Evolutionary conservation across 2,797 vertebrate species (phyloP).

Genomic region (Rhinoraja longicauda): DNA sequence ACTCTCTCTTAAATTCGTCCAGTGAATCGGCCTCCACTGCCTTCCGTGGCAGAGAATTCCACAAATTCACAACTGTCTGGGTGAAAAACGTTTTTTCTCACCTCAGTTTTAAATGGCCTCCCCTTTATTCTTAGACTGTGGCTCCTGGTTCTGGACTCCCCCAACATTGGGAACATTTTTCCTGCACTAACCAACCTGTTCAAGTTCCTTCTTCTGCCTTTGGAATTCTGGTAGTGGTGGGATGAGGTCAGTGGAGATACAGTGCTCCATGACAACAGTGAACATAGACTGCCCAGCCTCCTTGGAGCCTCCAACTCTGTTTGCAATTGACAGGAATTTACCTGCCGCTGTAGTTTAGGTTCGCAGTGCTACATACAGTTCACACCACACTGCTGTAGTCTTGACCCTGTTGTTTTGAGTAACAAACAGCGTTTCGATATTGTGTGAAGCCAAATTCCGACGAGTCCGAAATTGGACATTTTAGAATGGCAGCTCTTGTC

Average conservation of each 20-base stretch:
- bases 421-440: background rate
- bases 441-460: background rate
- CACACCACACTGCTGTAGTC: too few relatives aligned
- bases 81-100: too few relatives aligned
- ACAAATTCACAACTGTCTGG: too few relatives aligned
- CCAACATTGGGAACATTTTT: too few relatives aligned
- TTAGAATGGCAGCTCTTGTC: background rate
- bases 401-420: background rate
- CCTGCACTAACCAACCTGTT: too few relatives aligned
- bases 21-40: too few relatives aligned
- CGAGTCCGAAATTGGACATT: background rate
- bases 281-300: background rate
- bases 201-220: background rate
- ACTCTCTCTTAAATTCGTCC: too few relatives aligned
- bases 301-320: background rate
- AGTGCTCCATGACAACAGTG: background rate
- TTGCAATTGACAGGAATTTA: background rate
- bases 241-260: too few relatives aligned
- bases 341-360: background rate
- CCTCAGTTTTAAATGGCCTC: too few relatives aligned
- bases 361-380: background rate
- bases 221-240: background rate
- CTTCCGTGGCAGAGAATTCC: too few relatives aligned
- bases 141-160: too few relatives aligned
- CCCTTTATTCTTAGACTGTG: too few relatives aligned